Conservation (phyloP, 2,888 invertebrate species). For the Lottia scabra region DNA sequence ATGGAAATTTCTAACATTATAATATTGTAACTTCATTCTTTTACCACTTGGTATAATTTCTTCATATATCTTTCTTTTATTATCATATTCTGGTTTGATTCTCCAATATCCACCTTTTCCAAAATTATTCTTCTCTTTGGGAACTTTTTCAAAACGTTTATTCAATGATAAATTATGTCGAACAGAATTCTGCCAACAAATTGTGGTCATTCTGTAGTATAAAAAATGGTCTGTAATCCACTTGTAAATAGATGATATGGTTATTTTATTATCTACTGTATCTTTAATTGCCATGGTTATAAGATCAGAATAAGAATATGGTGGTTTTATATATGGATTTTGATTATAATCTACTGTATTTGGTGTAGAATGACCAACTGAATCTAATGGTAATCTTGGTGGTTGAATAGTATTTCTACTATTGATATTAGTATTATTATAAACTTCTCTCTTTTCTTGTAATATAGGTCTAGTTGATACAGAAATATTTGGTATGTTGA, state of each 20-base stretch:
- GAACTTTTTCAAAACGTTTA: not conserved
- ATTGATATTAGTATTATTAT: too few species aligned
- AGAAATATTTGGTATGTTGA: not conserved
- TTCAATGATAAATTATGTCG: not conserved
- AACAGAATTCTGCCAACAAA: not conserved
- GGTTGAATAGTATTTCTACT: too few species aligned
- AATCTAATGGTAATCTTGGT: too few species aligned
- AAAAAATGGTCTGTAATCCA: not conserved
- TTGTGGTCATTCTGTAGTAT: not conserved
- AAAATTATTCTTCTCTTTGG: not conserved
- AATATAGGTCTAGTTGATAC: too few species aligned
- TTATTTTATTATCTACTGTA: not conserved
- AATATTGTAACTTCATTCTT: not conserved
- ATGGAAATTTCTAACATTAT: too few species aligned
- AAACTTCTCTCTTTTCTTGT: too few species aligned
- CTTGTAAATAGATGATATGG: not conserved
- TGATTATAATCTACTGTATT: not conserved
- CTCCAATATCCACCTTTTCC: slow-evolving; percentile 4
- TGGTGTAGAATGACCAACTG: too few species aligned
- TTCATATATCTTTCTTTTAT: not conserved
- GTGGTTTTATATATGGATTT: not conserved
- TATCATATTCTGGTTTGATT: not conserved
- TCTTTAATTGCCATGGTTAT: not conserved
- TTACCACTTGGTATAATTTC: not conserved
- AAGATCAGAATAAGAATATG: not conserved